phyloP scores from a whole-genome alignment of 2,888 invertebrate species.

The Vanessa cardui region DNA sequence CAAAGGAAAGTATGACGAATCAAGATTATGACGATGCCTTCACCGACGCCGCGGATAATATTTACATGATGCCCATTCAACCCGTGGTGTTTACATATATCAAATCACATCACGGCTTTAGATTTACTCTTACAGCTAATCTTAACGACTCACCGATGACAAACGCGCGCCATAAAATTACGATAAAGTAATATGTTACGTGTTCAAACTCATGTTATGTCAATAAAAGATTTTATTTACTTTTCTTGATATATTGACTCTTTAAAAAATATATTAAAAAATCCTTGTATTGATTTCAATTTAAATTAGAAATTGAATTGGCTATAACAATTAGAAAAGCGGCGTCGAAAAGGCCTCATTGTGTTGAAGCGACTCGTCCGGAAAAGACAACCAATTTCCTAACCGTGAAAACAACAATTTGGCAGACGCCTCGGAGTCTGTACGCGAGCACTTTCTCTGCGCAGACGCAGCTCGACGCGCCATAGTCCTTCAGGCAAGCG shows the following conservation, averaged over 20 bases:
- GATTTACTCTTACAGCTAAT: slow-evolving; percentile 28
- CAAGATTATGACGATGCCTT: slow-evolving; percentile 48
- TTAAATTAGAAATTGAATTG: neutral
- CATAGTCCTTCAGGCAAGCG: slow-evolving; percentile 64
- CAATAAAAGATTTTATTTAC: slow-evolving; percentile 22
- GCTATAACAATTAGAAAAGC: slow-evolving; percentile 36
- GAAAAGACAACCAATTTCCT: slow-evolving; percentile 73
- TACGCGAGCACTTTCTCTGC: slow-evolving; percentile 78
- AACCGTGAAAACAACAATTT: slow-evolving; percentile 76
- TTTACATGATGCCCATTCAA: slow-evolving; percentile 25
- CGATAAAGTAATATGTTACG: slow-evolving; percentile 34
- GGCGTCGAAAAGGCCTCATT: slow-evolving; percentile 49
- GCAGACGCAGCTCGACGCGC: slow-evolving; percentile 55
- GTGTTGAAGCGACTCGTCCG: slow-evolving; percentile 61
- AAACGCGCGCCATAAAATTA: slow-evolving; percentile 39
- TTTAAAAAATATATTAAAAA: slow-evolving; percentile 14
- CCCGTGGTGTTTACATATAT: slow-evolving; percentile 15
- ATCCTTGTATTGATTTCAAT: neutral
- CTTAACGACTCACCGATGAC: slow-evolving; percentile 39
- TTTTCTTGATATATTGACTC: neutral
- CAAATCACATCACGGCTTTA: slow-evolving; percentile 24
- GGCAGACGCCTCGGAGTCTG: slow-evolving; percentile 81
- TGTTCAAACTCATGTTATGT: slow-evolving; percentile 34
- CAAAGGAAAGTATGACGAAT: slow-evolving; percentile 71
- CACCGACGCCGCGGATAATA: slow-evolving; percentile 23